Conservation (phyloP, 2,113 vertebrate species). For the Oxyruncus cristatus region DNA sequence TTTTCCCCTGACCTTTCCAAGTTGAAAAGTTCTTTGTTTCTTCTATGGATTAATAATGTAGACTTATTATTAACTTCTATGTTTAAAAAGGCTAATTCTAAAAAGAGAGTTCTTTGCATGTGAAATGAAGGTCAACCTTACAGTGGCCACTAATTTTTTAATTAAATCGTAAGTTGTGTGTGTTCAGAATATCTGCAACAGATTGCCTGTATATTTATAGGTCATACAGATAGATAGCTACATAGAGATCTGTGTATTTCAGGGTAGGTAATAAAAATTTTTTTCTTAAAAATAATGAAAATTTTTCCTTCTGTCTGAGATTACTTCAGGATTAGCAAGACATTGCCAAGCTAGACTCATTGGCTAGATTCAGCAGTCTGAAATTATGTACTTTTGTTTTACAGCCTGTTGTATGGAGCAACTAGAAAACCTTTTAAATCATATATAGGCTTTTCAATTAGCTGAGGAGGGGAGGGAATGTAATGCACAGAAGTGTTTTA, state of each 20-base stretch:
- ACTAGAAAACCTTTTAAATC: background rate
- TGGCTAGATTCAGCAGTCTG: background rate
- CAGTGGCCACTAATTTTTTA: background rate
- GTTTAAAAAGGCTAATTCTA: background rate
- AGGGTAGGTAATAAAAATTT: background rate
- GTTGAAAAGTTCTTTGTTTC: background rate
- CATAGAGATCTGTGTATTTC: background rate
- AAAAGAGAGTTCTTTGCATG: background rate
- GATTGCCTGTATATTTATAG: background rate
- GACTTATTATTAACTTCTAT: background rate
- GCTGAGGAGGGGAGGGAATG: accelerated
- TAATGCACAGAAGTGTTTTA: background rate
- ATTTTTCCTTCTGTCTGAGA: background rate
- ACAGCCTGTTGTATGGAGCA: background rate
- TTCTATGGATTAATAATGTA: background rate
- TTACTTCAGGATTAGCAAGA: background rate
- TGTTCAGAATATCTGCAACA: background rate
- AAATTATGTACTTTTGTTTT: background rate
- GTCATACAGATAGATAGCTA: background rate
- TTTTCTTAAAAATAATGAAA: background rate
- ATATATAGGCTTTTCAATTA: background rate
- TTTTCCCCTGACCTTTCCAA: background rate
- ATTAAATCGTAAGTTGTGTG: background rate
- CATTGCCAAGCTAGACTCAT: background rate
- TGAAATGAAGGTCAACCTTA: background rate